Evolutionary conservation across 2,888 invertebrate genomes (phyloP), one percentile per base, ranked within the genome.

Genomic region (Scaptomyza cyrtandrae): DNA sequence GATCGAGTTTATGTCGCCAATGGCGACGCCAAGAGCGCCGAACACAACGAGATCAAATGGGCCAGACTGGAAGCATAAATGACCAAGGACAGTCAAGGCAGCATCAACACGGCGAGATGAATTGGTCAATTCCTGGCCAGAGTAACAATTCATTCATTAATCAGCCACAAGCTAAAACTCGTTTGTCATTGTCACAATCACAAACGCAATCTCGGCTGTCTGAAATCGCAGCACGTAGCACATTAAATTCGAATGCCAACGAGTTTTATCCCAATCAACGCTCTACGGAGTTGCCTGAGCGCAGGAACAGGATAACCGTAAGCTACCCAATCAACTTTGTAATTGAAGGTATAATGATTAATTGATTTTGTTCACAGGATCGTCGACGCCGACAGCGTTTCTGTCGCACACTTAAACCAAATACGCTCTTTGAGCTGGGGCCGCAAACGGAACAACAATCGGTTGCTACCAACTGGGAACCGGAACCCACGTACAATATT

Each of bases 381-480:
- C 81, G 75, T 7, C 78, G 66, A 0, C 57, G 52, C 7, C 81
- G 70, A 1, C 74, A 73, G 35, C 78, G 75, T n/a, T 69, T 65
- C 7, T 33, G 65, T 37, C 74, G 74, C 49, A 49, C 59, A 4
- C 61, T 78, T 1, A 52, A 69, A 7, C 63, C 74, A 5, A 6
- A 59, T 19, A 14, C 69, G 0, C 7, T 80, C 7, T 65, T 78
- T 11, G 55, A 77, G 50, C 39, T 78, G 35, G 13, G 31, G 10
- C 3, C 75, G 24, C 33, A 46, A 46, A 45, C 64, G 0, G 0
- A 16, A 0, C 48, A 48, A 1, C 63, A 35, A 14, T n/a, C 10
- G 2, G n/a, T 27, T 6, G 16, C 0, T 31, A 14, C 13, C 9
- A 27, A 9, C 10, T 33, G 16, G 10, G 31, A 9, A 7, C 19